Evolutionary conservation across 2,888 invertebrate species (phyloP), one percentile per base, ranked within the genome.

Genomic region (Drosophila meridionalis): DNA sequence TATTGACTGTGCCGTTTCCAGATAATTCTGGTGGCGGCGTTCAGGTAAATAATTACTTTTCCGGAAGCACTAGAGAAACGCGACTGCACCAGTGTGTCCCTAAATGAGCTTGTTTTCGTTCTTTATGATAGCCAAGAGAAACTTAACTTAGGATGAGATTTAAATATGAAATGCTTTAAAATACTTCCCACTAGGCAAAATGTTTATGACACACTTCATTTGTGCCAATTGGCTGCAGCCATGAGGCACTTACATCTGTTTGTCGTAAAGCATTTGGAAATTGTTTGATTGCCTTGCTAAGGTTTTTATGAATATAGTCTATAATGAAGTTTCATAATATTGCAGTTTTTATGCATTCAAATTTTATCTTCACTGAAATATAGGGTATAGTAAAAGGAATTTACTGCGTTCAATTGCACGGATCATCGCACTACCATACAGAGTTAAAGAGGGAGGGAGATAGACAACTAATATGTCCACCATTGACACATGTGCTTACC

Each of bases 111-210:
- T n/a, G n/a, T n/a, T n/a, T n/a, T n/a, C n/a, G n/a, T 68, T 74
- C 55, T 78, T 76, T 87, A 89, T 62, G 71, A 50, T 55, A 60
- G 55, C 69, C 62, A 58, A 56, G 38, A 63, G 53, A 65, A 57
- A 43, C 47, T 52, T 55, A 20, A 43, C 52, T 14, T 47, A 36
- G 36, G 28, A 0, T 28, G 32, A 74, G 76, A 71, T 64, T 66
- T 30, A 71, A 76, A 78, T 53, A 50, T 9, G n/a, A 78, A 56
- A 52, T n/a, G 20, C 64, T 57, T 76, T 60, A 67, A 80, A 52
- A 40, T 5, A 47, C 38, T 68, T 53, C 52, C 40, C 50, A 60
- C 43, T 43, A 32, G 62, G 55, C 53, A 59, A 78, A 73, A 59
- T 45, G 40, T 75, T 74, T 73, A 76, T 74, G 52, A 34, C 53